These are phyloP conservation scores for Lasioglossum oenotherae DNA, from an alignment of 2,888 invertebrate species.

Conservation along the genomic window DNA sequence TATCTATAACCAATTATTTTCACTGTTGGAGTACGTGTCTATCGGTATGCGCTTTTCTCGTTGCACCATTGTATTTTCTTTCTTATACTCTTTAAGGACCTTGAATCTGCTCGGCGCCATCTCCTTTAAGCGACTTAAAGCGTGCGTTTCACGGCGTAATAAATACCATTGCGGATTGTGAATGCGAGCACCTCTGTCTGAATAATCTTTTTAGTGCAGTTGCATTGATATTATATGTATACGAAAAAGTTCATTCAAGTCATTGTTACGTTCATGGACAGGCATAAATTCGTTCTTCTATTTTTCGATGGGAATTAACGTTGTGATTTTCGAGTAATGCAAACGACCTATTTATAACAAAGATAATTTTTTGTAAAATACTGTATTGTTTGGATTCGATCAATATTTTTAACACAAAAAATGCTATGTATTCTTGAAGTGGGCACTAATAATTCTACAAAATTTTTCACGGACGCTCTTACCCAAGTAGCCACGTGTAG, in stretches of 20 bases:
- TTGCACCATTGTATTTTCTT: not conserved
- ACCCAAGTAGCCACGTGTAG: no score
- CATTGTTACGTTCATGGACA: not conserved
- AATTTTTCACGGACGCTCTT: not conserved
- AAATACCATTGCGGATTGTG: constrained; percentile 39
- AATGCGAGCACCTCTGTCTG: constrained; percentile 50
- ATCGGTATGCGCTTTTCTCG: not conserved
- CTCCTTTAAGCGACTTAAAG: constrained; percentile 68
- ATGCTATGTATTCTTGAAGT: not conserved
- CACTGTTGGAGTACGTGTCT: no score
- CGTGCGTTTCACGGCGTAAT: constrained; percentile 36
- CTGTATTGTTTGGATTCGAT: not conserved
- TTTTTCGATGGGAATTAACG: not conserved
- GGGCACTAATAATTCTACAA: not conserved
- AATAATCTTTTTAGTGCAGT: constrained; percentile 5
- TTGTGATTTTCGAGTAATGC: not conserved
- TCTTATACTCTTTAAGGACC: constrained; percentile 32
- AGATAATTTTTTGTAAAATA: not conserved
- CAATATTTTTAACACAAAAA: not conserved
- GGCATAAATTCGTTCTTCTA: not conserved
- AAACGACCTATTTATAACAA: not conserved
- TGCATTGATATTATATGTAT: no score
- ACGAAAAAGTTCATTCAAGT: not conserved
- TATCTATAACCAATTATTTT: no score
- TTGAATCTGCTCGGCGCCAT: constrained; percentile 44